Evolutionary conservation across 2,113 vertebrate genomes (phyloP).

Genomic region (Muntiacus reevesi): DNA sequence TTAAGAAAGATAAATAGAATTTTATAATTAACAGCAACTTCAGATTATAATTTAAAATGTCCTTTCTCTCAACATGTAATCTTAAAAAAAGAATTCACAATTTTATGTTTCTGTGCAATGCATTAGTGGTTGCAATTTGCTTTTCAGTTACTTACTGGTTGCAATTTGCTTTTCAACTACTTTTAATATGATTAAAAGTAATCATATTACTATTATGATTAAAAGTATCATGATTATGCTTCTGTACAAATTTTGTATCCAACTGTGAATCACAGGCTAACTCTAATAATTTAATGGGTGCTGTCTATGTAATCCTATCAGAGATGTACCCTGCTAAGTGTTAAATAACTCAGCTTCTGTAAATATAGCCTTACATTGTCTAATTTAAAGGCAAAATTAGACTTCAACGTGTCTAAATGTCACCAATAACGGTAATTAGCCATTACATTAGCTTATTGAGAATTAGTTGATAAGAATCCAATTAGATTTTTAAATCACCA

Average conservation of each 20-base stretch:
- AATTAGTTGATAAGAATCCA: conserved; percentile 75
- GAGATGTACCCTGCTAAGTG: conserved; percentile 50
- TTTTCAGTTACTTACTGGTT: background rate
- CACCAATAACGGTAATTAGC: conserved; percentile 77
- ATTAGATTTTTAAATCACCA: conserved; percentile 59
- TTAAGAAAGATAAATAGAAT: conserved; percentile 56
- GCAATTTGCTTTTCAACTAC: conserved; percentile 54
- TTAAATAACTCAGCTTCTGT: conserved; percentile 76
- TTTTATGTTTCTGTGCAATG: conserved; percentile 43
- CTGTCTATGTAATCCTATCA: background rate
- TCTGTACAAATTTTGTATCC: conserved; percentile 44
- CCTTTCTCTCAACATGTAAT: background rate
- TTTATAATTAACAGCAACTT: background rate
- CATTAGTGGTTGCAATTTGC: background rate
- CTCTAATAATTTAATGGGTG: conserved; percentile 70
- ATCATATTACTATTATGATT: background rate
- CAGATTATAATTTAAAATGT: background rate
- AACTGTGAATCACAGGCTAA: conserved; percentile 68
- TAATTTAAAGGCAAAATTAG: conserved; percentile 58
- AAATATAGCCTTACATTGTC: conserved; percentile 60
- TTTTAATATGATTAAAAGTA: conserved; percentile 70
- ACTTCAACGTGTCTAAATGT: conserved; percentile 67
- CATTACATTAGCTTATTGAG: conserved; percentile 55
- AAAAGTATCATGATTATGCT: conserved; percentile 48
- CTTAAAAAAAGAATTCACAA: background rate